Evolutionary conservation across 2,888 invertebrate species (phyloP).

Genomic region (Clepsis dumicolana): DNA sequence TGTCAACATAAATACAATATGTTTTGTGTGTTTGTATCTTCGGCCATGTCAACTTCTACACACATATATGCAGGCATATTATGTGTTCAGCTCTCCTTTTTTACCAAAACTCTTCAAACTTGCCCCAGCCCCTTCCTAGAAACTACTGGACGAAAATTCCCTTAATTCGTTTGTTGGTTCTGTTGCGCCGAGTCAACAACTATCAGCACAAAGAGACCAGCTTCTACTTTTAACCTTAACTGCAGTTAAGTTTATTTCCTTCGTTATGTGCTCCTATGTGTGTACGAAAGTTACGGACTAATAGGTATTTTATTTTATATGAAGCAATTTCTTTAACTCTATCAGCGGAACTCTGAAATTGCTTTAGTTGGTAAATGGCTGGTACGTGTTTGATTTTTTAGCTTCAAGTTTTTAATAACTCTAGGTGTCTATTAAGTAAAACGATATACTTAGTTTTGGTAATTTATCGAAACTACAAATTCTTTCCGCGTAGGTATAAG

Average conservation of each 20-base stretch:
- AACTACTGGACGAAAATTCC: slow-evolving; percentile 77
- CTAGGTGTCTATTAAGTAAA: too few species aligned
- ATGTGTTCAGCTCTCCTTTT: slow-evolving; percentile 41
- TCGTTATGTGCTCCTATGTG: not conserved
- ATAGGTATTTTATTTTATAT: not conserved
- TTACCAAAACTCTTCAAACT: slow-evolving; percentile 54
- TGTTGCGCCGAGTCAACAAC: slow-evolving; percentile 42
- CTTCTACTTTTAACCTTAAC: slow-evolving; percentile 16
- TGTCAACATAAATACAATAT: too few species aligned
- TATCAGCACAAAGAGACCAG: slow-evolving; percentile 17
- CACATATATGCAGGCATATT: not conserved
- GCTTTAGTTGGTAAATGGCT: too few species aligned
- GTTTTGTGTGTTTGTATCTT: not conserved
- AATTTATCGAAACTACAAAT: too few species aligned
- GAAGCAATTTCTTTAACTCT: too few species aligned
- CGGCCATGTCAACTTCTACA: not conserved
- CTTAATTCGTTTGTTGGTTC: slow-evolving; percentile 61
- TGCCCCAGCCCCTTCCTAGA: slow-evolving; percentile 70
- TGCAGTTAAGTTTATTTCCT: not conserved
- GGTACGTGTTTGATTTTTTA: too few species aligned
- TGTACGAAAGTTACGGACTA: not conserved
- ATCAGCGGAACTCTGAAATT: too few species aligned
- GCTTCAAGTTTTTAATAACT: too few species aligned
- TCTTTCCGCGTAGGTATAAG: too few species aligned
- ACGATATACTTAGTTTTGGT: too few species aligned